phyloP scores from a whole-genome alignment of 2,113 vertebrate species.

The Brachirus orientalis region DNA sequence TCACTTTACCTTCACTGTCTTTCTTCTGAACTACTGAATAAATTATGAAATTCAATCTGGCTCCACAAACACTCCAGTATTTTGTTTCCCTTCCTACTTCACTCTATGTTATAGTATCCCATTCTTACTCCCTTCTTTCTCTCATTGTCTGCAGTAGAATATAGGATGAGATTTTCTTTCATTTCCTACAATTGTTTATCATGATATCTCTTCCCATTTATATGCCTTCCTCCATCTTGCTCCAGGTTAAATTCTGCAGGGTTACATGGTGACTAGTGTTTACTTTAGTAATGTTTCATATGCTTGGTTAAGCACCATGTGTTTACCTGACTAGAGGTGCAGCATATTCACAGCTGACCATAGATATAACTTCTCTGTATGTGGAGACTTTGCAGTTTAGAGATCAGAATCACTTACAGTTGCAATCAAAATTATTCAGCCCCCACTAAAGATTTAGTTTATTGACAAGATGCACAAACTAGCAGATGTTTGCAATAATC shows the following conservation, averaged over 20 bases:
- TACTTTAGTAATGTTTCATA: neutral
- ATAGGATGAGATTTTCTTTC: constrained; percentile 26
- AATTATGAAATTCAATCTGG: constrained; percentile 64
- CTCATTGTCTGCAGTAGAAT: constrained; percentile 34
- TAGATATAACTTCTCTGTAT: neutral
- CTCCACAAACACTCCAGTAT: constrained; percentile 48
- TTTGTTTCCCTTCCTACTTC: constrained; percentile 49
- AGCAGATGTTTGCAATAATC: no score
- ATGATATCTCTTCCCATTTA: constrained; percentile 8
- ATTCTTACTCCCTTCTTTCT: neutral
- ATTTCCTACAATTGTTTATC: constrained; percentile 26
- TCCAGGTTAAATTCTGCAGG: constrained; percentile 5
- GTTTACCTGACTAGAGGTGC: constrained; percentile 1
- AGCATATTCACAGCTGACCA: neutral
- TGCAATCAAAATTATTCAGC: no score
- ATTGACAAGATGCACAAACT: no score
- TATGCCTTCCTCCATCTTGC: neutral
- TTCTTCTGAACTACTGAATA: constrained; percentile 62
- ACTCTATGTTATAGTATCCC: constrained; percentile 14
- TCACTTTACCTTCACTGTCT: constrained; percentile 23
- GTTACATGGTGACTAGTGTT: neutral
- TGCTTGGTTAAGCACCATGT: neutral
- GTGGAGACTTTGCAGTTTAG: neutral
- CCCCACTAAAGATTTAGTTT: no score
- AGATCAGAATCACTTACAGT: neutral